phyloP scores from a whole-genome alignment of 2,888 invertebrate genomes.

The Drosophila atripex region DNA sequence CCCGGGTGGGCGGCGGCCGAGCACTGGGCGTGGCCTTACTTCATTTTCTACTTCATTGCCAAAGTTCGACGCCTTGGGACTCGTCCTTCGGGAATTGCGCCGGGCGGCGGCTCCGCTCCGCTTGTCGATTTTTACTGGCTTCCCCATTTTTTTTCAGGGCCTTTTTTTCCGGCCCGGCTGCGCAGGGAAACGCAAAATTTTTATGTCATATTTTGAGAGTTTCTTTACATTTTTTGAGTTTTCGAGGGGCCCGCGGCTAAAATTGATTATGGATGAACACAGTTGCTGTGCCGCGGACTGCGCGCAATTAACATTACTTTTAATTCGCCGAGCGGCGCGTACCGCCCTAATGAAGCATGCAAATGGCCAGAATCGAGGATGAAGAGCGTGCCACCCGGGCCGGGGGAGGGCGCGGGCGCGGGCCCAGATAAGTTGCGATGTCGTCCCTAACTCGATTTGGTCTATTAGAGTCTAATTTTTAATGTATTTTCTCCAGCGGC shows the following conservation, averaged over 20 bases:
- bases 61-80: conserved; percentile 71
- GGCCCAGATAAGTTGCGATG: conserved; percentile 59
- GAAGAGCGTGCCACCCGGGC: background rate
- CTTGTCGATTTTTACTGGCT: conserved; percentile 52
- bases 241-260: conserved; percentile 70
- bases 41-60: conserved; percentile 80
- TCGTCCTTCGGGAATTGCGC: conserved; percentile 38
- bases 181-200: conserved; percentile 79
- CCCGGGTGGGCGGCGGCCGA: background rate
- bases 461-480: conserved; percentile 74
- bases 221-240: conserved; percentile 39
- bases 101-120: conserved; percentile 18
- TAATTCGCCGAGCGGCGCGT: conserved; percentile 70
- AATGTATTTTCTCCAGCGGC: conserved; percentile 62
- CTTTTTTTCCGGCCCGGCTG: conserved; percentile 8
- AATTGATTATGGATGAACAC: conserved; percentile 82
- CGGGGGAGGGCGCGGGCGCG: background rate
- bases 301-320: conserved; percentile 78
- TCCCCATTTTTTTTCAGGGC: conserved; percentile 38
- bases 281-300: conserved; percentile 14
- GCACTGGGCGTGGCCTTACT: conserved; percentile 65
- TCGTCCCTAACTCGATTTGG: conserved; percentile 73
- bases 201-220: conserved; percentile 78
- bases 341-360: conserved; percentile 76
- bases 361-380: conserved; percentile 47